phyloP scores from a whole-genome alignment of 92 coral and sea anemone species.

The Nematostella vectensis region DNA sequence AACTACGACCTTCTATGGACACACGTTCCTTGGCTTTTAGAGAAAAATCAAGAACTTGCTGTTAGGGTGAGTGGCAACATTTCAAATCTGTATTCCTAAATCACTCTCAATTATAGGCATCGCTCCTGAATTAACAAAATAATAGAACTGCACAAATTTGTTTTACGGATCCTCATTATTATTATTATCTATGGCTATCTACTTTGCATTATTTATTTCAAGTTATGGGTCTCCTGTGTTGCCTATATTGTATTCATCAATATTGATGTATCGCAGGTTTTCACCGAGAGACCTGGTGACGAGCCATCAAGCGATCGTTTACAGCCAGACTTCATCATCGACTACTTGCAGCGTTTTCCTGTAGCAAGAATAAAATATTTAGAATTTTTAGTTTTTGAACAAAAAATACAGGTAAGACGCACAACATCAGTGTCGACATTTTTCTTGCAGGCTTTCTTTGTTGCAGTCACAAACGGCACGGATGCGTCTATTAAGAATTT shows the following conservation, averaged over 20 bases:
- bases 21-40: constrained; percentile 84
- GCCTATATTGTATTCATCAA: too few relatives aligned
- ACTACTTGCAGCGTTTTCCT: constrained; percentile 81
- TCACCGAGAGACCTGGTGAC: constrained; percentile 51
- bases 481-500: background rate
- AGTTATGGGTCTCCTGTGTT: too few relatives aligned
- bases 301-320: constrained; percentile 57
- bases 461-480: background rate
- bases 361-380: constrained; percentile 65
- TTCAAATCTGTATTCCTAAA: too few relatives aligned
- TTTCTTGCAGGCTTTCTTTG: background rate
- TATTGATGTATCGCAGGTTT: constrained; percentile 44
- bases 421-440: background rate
- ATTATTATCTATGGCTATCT: too few relatives aligned
- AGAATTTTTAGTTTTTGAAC: constrained; percentile 68
- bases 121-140: too few relatives aligned
- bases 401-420: constrained; percentile 63
- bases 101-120: too few relatives aligned
- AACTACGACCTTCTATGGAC: constrained; percentile 87
- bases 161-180: too few relatives aligned
- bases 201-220: too few relatives aligned
- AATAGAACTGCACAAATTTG: too few relatives aligned
- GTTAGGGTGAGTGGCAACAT: constrained; percentile 61
- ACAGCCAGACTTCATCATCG: constrained; percentile 61
- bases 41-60: constrained; percentile 74